Percentiles rank a stretch among this genome's conserved stretches.
phyloP scores from a whole-genome alignment of 2,113 vertebrate genomes.

The Oxyura jamaicensis region DNA sequence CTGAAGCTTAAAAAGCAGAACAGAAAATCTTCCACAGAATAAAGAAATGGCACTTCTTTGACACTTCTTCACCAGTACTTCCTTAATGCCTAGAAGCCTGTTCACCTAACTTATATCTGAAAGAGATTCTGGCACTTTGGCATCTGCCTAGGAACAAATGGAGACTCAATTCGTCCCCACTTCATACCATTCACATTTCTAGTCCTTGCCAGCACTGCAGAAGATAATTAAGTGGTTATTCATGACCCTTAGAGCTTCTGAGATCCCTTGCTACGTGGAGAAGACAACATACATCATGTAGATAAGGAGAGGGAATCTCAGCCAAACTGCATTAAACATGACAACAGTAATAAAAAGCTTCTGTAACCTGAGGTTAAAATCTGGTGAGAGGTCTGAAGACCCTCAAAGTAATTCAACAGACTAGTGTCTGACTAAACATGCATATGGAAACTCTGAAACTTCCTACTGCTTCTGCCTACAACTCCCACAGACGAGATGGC shows the following conservation, averaged over 20 bases:
- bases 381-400: not conserved
- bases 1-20: not conserved
- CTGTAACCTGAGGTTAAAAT: not conserved
- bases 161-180: not conserved
- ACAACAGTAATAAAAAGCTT: not conserved
- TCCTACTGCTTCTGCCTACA: not conserved
- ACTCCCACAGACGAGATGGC: not conserved
- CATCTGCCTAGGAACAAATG: not conserved
- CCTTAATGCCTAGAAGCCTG: not conserved
- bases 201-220: not conserved
- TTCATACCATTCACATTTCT: not conserved
- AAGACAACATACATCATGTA: not conserved
- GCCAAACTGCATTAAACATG: not conserved
- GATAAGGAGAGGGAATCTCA: not conserved
- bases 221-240: not conserved
- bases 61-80: not conserved
- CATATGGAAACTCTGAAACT: not conserved
- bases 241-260: not conserved
- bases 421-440: not conserved
- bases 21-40: not conserved
- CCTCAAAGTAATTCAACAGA: not conserved
- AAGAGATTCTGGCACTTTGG: not conserved
- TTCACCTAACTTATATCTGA: not conserved
- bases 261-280: not conserved
- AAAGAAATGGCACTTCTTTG: not conserved